These are phyloP conservation scores for Drosophila prosaltans DNA, from an alignment of 1,140 invertebrate species.

Conservation along the genomic window DNA sequence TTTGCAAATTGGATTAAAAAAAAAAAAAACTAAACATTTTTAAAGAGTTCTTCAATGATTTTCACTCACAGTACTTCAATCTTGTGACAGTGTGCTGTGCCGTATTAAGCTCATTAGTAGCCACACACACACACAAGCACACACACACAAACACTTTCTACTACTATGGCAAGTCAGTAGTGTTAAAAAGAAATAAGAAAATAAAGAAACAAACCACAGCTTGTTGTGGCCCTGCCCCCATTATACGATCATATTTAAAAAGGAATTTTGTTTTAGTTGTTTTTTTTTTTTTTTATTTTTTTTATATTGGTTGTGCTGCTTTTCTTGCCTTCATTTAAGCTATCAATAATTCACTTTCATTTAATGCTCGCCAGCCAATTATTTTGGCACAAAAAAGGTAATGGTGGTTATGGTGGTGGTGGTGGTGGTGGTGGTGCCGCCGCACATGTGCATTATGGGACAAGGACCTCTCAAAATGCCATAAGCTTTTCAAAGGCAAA, in stretches of 20 bases:
- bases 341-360: conserved; percentile 77
- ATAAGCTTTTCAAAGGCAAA: conserved; percentile 26
- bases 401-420: no score
- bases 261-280: conserved; percentile 64
- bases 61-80: not conserved
- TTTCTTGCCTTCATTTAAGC: conserved; percentile 41
- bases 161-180: not conserved
- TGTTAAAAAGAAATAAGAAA: not conserved
- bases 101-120: conserved; percentile 61
- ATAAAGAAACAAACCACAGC: conserved; percentile 39
- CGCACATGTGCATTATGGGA: conserved; percentile 47
- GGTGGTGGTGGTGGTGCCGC: no score
- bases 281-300: not conserved
- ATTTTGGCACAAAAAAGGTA: conserved; percentile 23
- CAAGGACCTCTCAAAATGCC: conserved; percentile 8
- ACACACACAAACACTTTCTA: not conserved
- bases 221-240: conserved; percentile 29
- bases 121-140: conserved; percentile 34
- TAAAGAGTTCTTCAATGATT: not conserved
- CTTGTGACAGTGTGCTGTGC: conserved; percentile 11
- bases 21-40: no score
- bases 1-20: no score
- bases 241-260: conserved; percentile 81
- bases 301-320: not conserved
- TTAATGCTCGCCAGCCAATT: conserved; percentile 67